Evolutionary conservation across 2,797 vertebrate genomes (phyloP).

Genomic region (Ciconia nigra): DNA sequence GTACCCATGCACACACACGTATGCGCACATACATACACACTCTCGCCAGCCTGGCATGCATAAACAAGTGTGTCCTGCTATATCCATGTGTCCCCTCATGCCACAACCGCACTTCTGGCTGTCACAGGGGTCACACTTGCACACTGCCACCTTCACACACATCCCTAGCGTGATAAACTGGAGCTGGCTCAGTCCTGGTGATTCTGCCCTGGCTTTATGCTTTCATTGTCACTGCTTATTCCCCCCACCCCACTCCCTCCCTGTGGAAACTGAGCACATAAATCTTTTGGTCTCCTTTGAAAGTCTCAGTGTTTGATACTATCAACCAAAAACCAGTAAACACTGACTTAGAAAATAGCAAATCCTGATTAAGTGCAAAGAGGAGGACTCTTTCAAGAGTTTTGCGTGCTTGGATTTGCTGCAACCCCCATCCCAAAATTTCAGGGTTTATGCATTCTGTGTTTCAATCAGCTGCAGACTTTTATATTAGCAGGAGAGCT

Average conservation of each 20-base stretch:
- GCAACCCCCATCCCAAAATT: background rate
- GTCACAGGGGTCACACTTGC: background rate
- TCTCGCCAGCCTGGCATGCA: background rate
- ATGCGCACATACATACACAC: rapidly evolving
- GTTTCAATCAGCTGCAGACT: background rate
- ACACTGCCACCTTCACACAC: background rate
- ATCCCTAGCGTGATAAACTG: background rate
- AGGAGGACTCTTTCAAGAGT: background rate
- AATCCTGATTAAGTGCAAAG: background rate
- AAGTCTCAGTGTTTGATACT: background rate
- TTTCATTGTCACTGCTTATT: background rate
- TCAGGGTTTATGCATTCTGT: background rate
- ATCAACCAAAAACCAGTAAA: background rate
- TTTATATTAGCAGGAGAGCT: background rate
- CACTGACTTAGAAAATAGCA: background rate
- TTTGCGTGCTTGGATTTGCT: background rate
- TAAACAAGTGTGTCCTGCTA: background rate
- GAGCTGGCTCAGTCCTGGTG: background rate
- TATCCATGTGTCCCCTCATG: rapidly evolving
- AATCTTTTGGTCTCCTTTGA: background rate
- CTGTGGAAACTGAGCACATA: background rate
- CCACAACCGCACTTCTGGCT: background rate
- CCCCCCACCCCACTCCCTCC: no score
- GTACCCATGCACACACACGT: rapidly evolving
- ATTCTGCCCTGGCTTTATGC: background rate